Conservation (phyloP, 2,113 vertebrate genomes). For the Microtus pennsylvanicus region DNA sequence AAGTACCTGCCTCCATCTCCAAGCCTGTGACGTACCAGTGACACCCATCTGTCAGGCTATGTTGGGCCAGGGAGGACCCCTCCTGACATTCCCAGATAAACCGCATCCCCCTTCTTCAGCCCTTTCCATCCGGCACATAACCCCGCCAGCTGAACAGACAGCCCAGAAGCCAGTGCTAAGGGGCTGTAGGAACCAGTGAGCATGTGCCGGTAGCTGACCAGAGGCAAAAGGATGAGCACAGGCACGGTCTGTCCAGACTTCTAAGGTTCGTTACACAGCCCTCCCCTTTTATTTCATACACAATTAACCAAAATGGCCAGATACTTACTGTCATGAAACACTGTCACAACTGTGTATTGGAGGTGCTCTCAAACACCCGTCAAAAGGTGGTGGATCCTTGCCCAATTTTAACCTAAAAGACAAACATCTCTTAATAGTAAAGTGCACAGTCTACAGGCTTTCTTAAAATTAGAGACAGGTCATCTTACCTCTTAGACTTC, state of each 20-base stretch:
- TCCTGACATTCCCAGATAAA: background rate
- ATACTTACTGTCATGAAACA: constrained; percentile 76
- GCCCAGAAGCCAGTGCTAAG: background rate
- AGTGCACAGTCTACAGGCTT: background rate
- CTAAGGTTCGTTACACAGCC: background rate
- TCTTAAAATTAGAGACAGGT: constrained; percentile 18
- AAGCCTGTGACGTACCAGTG: background rate
- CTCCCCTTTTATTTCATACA: background rate
- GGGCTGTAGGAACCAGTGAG: background rate
- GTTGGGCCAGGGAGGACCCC: background rate
- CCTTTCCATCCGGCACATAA: background rate
- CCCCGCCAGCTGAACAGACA: background rate
- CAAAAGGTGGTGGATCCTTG: background rate
- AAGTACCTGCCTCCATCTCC: background rate
- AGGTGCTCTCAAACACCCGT: constrained; percentile 24
- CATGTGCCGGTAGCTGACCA: background rate
- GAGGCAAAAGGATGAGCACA: background rate
- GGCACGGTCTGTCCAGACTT: background rate
- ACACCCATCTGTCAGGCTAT: background rate
- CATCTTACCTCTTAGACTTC: constrained; percentile 24
- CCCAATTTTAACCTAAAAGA: constrained; percentile 67
- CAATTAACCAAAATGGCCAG: background rate
- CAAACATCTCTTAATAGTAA: constrained; percentile 56
- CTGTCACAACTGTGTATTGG: constrained; percentile 13
- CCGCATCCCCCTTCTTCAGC: background rate